Evolutionary conservation across 2,113 vertebrate species (phyloP).

Genomic region (Sinosuthora webbiana): DNA sequence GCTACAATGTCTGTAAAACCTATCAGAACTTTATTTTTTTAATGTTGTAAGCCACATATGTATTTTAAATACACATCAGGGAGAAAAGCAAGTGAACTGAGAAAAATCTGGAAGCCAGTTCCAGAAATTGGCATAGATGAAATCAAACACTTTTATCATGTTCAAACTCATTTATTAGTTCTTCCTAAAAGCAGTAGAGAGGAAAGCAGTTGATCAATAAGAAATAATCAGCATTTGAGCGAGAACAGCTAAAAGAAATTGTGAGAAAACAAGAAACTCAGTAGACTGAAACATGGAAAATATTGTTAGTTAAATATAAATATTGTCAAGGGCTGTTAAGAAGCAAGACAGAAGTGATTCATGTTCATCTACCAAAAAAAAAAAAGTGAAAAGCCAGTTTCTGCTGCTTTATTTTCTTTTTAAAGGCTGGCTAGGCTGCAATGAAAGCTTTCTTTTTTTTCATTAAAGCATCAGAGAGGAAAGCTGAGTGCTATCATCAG

Average conservation of each 20-base stretch:
- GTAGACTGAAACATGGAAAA: slow-evolving; percentile 11
- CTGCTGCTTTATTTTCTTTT: background rate
- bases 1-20: background rate
- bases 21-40: background rate
- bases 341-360: slow-evolving; percentile 7
- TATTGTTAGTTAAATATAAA: slow-evolving; percentile 20
- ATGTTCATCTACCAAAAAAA: background rate
- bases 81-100: background rate
- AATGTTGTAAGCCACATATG: background rate
- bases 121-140: background rate
- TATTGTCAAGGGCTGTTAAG: background rate
- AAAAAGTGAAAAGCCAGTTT: background rate
- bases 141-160: background rate
- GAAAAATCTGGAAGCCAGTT: slow-evolving; percentile 8
- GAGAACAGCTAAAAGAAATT: background rate
- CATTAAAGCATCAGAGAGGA: background rate
- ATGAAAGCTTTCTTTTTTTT: background rate
- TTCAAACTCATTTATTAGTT: background rate
- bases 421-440: background rate
- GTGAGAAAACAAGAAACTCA: background rate
- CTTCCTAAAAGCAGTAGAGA: background rate
- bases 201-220: background rate
- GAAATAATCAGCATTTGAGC: background rate
- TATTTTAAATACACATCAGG: background rate
- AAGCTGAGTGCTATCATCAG: background rate